Conservation (phyloP, 2,888 invertebrate genomes). For the Meganola albula region DNA sequence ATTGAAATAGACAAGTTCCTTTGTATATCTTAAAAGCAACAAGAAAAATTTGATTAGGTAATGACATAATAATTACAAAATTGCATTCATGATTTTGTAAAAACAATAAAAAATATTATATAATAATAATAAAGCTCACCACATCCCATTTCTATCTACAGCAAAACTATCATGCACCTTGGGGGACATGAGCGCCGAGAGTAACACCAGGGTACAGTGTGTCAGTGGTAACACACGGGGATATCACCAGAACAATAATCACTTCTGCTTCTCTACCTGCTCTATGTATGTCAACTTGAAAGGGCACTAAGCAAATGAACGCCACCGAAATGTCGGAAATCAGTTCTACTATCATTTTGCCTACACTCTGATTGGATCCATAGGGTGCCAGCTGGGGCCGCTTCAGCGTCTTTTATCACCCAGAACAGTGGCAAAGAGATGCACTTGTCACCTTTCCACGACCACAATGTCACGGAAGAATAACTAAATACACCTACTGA, state of each 20-base stretch:
- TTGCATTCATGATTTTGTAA: constrained; percentile 39
- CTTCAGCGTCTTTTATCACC: constrained; percentile 62
- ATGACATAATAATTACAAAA: constrained; percentile 39
- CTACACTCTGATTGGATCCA: constrained; percentile 51
- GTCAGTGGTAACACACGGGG: constrained; percentile 34
- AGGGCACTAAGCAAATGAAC: constrained; percentile 74
- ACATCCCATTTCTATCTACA: constrained; percentile 46
- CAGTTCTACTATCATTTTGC: constrained; percentile 60
- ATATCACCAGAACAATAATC: constrained; percentile 58
- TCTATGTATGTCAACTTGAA: constrained; percentile 50
- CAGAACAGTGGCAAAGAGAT: constrained; percentile 47
- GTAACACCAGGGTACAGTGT: constrained; percentile 23
- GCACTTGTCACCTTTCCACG: constrained; percentile 52
- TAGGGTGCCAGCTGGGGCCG: constrained; percentile 47
- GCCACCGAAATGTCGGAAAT: constrained; percentile 70
- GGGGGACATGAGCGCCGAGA: constrained; percentile 37
- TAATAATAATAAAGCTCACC: constrained; percentile 53
- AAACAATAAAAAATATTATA: constrained; percentile 51
- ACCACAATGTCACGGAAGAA: constrained; percentile 60
- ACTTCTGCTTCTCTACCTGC: constrained; percentile 37
- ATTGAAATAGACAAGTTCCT: constrained; percentile 43
- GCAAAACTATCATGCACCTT: constrained; percentile 43
- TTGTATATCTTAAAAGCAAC: constrained; percentile 46
- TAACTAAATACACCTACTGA: constrained; percentile 70
- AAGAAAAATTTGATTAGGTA: constrained; percentile 40